Evolutionary conservation across 2,888 invertebrate genomes (phyloP), one percentile per base, ranked within the genome.

Genomic region (Drosophila diplacantha): DNA sequence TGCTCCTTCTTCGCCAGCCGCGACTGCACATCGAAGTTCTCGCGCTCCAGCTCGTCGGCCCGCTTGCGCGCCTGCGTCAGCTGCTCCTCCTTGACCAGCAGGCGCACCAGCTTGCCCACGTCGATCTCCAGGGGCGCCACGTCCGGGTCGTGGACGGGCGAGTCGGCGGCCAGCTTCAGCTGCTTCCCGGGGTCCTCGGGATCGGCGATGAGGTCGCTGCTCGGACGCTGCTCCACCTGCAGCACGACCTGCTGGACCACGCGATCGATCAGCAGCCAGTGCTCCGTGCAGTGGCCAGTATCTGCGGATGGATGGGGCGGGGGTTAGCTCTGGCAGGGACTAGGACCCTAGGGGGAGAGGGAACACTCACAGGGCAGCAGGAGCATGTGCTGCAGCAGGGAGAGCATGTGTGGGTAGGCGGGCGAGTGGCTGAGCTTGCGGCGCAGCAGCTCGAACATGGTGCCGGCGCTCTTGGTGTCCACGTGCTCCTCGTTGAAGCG

Each of bases 211-310:
- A 86, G 70, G 60, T 87, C 88, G 70, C 88, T 88, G 50, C 75
- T 81, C 4, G 88, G 87, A 4, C 88, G 81, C 37, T 76, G 77
- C 46, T 88, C 88, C 9, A 91, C 93, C 89, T 98, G 98, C 49
- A 98, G 89, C 46, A 96, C 93, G 29, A 98, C 92, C 88, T 99
- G 98, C 87, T 99, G 98, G 20, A 95, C 93, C 64, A 99, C 94
- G 68, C 98, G 93, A 89, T 98, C 98, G 85, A 98, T 93, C 56
- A 99, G 91, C 34, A 97, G 89, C 98, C 98, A 99, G 86, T 97
- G 95, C 83, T 97, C 96, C 0, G 95, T 93, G 87, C 95, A 93
- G 12, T 95, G 93, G 71, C 94, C 95, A 78, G 96, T 96, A 88
- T 95, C 95, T 93, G 88, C 3, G 6, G 2, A 8, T 11, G 4